These are phyloP conservation scores for Lamproptera curius DNA, from an alignment of 2,888 invertebrate species.

Conservation along the genomic window DNA sequence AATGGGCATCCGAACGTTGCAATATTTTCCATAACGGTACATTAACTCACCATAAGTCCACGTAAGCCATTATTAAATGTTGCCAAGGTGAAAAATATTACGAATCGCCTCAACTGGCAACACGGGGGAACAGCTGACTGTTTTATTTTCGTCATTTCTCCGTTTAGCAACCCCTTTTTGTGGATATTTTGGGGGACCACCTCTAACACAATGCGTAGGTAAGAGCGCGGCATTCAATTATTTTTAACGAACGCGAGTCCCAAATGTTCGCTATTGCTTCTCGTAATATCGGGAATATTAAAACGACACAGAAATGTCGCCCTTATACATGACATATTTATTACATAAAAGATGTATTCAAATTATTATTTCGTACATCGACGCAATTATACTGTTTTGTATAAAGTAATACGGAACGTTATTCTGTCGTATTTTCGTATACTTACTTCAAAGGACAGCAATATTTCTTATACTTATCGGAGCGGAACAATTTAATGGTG, in stretches of 20 bases:
- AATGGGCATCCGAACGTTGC: background rate
- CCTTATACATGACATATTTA: too few species aligned
- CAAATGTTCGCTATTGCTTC: background rate
- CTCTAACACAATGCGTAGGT: slow-evolving; percentile 5
- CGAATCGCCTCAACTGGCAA: background rate
- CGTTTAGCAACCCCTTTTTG: slow-evolving; percentile 16
- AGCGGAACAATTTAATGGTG: slow-evolving; percentile 14
- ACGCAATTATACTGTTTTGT: too few species aligned
- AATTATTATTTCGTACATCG: too few species aligned
- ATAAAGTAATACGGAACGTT: too few species aligned
- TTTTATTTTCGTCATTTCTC: slow-evolving; percentile 3
- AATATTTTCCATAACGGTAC: background rate
- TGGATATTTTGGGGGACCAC: slow-evolving; percentile 13
- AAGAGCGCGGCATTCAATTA: slow-evolving; percentile 4
- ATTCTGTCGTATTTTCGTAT: too few species aligned
- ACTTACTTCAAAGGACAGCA: background rate
- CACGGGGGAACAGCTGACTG: slow-evolving; percentile 13
- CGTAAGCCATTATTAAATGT: slow-evolving; percentile 8
- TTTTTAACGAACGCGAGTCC: slow-evolving; percentile 1
- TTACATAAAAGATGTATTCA: too few species aligned
- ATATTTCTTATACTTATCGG: slow-evolving; percentile 2
- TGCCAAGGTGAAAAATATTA: slow-evolving; percentile 9
- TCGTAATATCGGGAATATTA: background rate
- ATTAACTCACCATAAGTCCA: slow-evolving; percentile 1
- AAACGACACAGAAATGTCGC: too few species aligned